Evolutionary conservation across 2,888 invertebrate genomes (phyloP).

Genomic region (Dicyrtoma fusca): DNA sequence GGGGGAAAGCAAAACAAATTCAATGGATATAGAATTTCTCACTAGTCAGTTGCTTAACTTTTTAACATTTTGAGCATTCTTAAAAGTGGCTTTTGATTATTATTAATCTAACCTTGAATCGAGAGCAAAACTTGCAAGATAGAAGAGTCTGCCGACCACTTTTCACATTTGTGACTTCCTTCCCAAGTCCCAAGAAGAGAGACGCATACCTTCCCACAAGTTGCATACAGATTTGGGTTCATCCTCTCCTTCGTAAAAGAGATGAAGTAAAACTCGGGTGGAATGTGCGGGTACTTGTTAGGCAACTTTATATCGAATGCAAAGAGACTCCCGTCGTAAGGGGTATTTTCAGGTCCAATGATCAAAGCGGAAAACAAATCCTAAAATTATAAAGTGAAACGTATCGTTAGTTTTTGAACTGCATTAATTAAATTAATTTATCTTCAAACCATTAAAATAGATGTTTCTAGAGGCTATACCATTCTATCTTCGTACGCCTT

Average conservation of each 20-base stretch:
- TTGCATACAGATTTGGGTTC: constrained; percentile 92
- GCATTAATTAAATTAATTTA: no score
- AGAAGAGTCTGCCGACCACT: constrained; percentile 81
- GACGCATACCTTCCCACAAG: constrained; percentile 87
- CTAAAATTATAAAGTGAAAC: constrained; percentile 49
- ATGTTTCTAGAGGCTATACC: no score
- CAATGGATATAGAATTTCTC: no score
- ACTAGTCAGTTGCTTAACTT: no score
- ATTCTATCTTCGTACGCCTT: constrained; percentile 63
- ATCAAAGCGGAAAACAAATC: constrained; percentile 92
- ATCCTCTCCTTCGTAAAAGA: constrained; percentile 88
- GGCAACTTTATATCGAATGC: constrained; percentile 92
- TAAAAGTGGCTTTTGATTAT: no score
- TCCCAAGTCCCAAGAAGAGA: constrained; percentile 94
- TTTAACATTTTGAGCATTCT: no score
- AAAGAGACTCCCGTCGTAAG: constrained; percentile 93
- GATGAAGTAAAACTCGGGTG: constrained; percentile 89
- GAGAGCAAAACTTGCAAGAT: constrained; percentile 92
- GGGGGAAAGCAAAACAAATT: neutral
- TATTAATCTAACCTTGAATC: constrained; percentile 69
- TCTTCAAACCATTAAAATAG: no score
- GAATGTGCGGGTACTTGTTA: constrained; percentile 83
- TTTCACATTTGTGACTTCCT: constrained; percentile 85
- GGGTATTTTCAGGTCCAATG: constrained; percentile 85
- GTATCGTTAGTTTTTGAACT: no score